Percentiles rank a stretch among this genome's conserved stretches.
Evolutionary conservation across 2,888 invertebrate genomes (phyloP).

Genomic region (Nemotelus pantherinus): DNA sequence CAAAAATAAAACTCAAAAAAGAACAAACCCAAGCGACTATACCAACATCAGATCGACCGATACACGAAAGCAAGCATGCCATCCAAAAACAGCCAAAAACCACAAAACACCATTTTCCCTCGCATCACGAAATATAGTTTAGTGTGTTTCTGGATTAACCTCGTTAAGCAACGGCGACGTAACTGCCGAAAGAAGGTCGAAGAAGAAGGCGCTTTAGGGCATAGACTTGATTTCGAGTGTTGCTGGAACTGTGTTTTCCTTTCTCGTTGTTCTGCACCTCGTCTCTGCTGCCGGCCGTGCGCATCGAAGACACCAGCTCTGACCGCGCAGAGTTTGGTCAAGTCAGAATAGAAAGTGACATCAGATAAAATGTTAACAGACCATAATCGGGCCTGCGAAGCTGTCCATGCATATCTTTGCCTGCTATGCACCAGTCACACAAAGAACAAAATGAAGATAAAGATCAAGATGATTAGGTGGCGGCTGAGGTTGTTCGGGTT

Average conservation of each 20-base stretch:
- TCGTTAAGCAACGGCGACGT: slow-evolving; percentile 37
- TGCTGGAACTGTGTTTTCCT: background rate
- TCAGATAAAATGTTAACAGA: slow-evolving; percentile 36
- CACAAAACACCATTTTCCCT: slow-evolving; percentile 38
- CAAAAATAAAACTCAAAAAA: background rate
- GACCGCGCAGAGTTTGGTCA: slow-evolving; percentile 17
- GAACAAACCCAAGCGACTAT: slow-evolving; percentile 6
- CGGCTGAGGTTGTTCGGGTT: slow-evolving; percentile 24
- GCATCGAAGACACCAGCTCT: background rate
- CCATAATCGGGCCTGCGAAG: background rate
- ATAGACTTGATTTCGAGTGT: slow-evolving; percentile 30
- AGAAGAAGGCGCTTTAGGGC: slow-evolving; percentile 40
- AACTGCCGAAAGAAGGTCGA: slow-evolving; percentile 43
- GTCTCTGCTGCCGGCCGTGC: background rate
- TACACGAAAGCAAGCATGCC: background rate
- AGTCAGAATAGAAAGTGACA: slow-evolving; percentile 42
- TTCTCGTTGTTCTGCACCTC: background rate
- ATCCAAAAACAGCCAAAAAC: slow-evolving; percentile 40
- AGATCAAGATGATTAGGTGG: slow-evolving; percentile 17
- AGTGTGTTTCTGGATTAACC: slow-evolving; percentile 45
- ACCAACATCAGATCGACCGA: slow-evolving; percentile 19
- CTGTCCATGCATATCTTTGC: background rate
- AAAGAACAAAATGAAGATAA: background rate
- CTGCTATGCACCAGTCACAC: background rate
- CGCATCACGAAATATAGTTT: slow-evolving; percentile 44